Evolutionary conservation across 30 jellyfish, hydroid and myxozoan species (phyloP).

Genomic region (Aurelia sp.): DNA sequence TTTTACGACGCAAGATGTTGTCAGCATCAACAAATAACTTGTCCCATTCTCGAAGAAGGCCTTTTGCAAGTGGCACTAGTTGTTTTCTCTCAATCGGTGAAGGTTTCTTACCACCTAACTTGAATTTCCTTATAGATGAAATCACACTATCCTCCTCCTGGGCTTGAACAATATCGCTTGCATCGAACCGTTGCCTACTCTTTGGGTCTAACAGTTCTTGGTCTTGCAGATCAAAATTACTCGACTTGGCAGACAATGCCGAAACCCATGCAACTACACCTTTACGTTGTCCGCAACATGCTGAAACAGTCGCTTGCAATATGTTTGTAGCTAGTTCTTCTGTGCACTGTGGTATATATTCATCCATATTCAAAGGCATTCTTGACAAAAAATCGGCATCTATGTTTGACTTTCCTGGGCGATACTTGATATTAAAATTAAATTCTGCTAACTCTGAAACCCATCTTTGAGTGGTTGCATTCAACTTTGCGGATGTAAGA

Average conservation of each 20-base stretch:
- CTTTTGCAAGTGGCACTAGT: constrained; percentile 20
- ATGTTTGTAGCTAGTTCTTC: background rate
- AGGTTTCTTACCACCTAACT: constrained; percentile 24
- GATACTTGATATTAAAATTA: background rate
- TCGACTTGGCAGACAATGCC: background rate
- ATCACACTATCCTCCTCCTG: constrained; percentile 8
- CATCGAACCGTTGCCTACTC: background rate
- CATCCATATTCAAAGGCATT: background rate
- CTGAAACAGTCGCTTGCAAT: constrained; percentile 12
- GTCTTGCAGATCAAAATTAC: background rate
- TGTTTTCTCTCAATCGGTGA: constrained; percentile 7
- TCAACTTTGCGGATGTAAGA: constrained; percentile 24
- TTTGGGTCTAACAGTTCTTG: background rate
- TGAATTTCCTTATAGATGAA: background rate
- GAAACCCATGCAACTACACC: background rate
- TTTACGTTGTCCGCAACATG: background rate
- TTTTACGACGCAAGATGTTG: too few species aligned
- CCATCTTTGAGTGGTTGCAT: constrained; percentile 69
- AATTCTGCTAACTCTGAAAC: constrained; percentile 38
- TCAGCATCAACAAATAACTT: too few species aligned
- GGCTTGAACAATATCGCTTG: background rate
- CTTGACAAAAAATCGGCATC: background rate
- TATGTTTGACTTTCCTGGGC: background rate
- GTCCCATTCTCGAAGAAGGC: too few species aligned
- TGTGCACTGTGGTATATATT: background rate